Evolutionary conservation across 2,797 vertebrate genomes (phyloP), one percentile per base, ranked within the genome.

Genomic region (Dendrocincla fuliginosa): DNA sequence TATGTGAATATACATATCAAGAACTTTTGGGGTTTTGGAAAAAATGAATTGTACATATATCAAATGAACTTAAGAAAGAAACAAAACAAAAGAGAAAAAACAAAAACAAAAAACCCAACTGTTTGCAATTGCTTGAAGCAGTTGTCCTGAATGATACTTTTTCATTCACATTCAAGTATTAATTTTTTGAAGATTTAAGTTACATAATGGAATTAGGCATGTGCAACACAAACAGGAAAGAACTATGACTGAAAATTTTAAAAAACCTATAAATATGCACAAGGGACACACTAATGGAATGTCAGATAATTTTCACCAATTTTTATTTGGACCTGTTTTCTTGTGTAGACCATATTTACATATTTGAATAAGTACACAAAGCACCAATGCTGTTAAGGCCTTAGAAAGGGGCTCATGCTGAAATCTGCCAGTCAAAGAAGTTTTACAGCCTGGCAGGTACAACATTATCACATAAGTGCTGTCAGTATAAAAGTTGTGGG

Each of bases 341-440:
- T 99, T 99, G 99, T 99, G 99, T 99, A 99, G 98, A 98, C 98
- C 98, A 98, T 99, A 99, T 99, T 99, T 99, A 99, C 98, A 98
- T 99, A 98, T 99, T 98, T 99, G 99, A 98, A 98, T 98, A 98
- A 98, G 98, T 99, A 99, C 98, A 99, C 98, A 98, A 99, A 99
- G 98, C 98, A 99, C 99, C 99, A 98, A 98, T 98, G 99, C 98
- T 99, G 98, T 99, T 99, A 98, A 97, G 98, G 98, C 98, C 98
- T 98, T 98, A 98, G 98, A 98, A 60, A 97, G 98, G 98, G 97
- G 91, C 98, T 98, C 97, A 97, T 98, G 98, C 98, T 98, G 98
- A 98, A 98, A 97, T 98, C 98, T 98, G 98, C 98, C 98, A 98
- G 97, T 98, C 97, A 97, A 96, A 96, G 96, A 97, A 97, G 97